Conservation (phyloP, 2,797 vertebrate genomes). For the Scolopax bukidnonensis region DNA sequence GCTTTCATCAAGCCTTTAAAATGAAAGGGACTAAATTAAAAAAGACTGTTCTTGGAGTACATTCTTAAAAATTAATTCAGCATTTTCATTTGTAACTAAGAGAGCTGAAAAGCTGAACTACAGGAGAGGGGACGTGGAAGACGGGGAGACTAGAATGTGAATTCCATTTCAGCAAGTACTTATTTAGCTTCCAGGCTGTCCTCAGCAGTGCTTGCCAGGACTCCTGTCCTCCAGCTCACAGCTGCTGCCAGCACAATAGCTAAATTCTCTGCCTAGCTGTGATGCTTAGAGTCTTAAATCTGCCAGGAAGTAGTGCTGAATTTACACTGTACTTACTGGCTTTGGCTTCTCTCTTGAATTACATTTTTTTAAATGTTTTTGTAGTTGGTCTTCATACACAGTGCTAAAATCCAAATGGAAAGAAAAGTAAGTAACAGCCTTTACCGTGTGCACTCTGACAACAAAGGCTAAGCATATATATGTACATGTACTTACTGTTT, state of each 20-base stretch:
- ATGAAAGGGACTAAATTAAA: background rate
- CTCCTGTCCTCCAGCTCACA: background rate
- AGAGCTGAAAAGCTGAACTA: background rate
- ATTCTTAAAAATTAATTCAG: rapidly evolving
- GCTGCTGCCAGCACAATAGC: background rate
- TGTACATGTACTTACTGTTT: conserved; percentile 88
- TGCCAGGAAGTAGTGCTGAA: background rate
- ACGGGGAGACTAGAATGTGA: background rate
- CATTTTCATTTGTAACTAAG: background rate
- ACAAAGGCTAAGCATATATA: background rate
- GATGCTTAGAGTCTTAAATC: background rate
- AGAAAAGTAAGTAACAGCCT: background rate
- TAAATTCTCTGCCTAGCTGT: background rate
- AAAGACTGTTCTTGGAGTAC: rapidly evolving
- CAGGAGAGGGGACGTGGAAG: background rate
- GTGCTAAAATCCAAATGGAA: conserved; percentile 82
- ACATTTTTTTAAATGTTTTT: conserved; percentile 94
- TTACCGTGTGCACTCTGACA: background rate
- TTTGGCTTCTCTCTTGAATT: conserved; percentile 92
- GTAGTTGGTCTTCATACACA: conserved; percentile 89
- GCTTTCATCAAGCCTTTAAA: background rate
- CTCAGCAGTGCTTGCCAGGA: background rate
- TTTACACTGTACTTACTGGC: conserved; percentile 83
- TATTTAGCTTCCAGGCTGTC: background rate
- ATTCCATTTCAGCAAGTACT: background rate